Base-by-base conservation (phyloP, 2,113 vertebrate genomes). In the Pogona vitticeps region DNA sequence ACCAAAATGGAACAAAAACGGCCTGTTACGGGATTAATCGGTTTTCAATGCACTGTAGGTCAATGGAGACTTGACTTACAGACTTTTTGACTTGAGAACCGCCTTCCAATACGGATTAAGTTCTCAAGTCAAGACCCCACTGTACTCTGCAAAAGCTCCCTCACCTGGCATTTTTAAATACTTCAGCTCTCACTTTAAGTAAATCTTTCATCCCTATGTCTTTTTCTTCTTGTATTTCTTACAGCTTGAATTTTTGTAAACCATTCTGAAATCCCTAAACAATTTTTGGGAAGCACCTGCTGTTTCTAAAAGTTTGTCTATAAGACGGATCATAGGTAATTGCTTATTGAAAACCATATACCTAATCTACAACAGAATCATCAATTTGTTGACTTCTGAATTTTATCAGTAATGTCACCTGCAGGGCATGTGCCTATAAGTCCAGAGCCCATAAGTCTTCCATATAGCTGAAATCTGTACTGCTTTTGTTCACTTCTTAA, bases 401-500 rank as follows among this genome's bases (percentile, higher is more conserved):
- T n/a, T 87, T 86, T 88, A 21, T 36, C 33, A 86, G 86, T 82
- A 87, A 33, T 93, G 94, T 61, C 59, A 42, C 31, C 2, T 89
- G 83, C 21, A 14, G 82, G 85, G 76, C 63, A 89, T 88, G 67
- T 82, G 85, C 79, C n/a, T 91, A 68, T 87, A 83, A 90, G n/a
- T n/a, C 31, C 12, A 40, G 85, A 89, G 85, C 75, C 17, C 73
- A 56, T 80, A 77, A 75, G 26, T 72, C 76, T 36, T 88, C 13
- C 80, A 84, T 84, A 5, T 88, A 76, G 20, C 33, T 31, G 86
- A 88, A 84, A 88, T 17, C 72, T 85, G 58, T 28, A 80, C 72
- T 92, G 83, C 21, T 59, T 56, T n/a, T 90, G 52, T 87, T 78
- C 61, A 90, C 59, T 85, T 83, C 59, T 70, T 88, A 81, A 94